A percentile compares a stretch with the other conserved stretches of the same genome.
These are phyloP conservation scores for Stichopus chloronotus DNA, from an alignment of 35 echinoderm and acorn worm genomes.

Conservation along the genomic window DNA sequence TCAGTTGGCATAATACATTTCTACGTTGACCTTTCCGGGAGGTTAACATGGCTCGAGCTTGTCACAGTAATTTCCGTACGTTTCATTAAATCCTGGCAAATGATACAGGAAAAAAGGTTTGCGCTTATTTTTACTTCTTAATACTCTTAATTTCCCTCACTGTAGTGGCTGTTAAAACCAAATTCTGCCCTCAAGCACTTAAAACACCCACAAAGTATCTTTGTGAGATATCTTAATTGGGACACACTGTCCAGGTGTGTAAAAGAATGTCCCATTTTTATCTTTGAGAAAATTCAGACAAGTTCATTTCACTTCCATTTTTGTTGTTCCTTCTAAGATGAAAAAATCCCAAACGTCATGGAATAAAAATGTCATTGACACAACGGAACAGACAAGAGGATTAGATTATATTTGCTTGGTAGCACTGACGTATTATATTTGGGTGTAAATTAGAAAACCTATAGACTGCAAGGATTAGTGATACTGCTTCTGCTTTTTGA, in stretches of 20 bases:
- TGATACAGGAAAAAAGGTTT: not conserved
- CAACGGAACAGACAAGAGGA: not conserved
- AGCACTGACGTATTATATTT: too few relatives aligned
- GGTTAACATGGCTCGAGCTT: too few relatives aligned
- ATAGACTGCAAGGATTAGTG: too few relatives aligned
- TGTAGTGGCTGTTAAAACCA: not conserved
- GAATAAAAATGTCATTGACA: constrained; percentile 1
- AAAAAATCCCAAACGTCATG: not conserved
- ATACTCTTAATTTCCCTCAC: not conserved
- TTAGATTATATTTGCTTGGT: not conserved
- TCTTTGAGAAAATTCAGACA: not conserved
- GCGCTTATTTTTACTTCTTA: not conserved
- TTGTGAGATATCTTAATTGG: not conserved
- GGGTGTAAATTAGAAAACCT: too few relatives aligned
- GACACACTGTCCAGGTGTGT: not conserved
- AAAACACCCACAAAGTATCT: not conserved
- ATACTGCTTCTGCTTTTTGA: too few relatives aligned
- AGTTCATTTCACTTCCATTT: not conserved
- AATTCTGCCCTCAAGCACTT: not conserved
- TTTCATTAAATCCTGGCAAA: not conserved
- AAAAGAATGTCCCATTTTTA: not conserved
- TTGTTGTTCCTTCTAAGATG: not conserved
- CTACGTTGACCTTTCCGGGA: too few relatives aligned
- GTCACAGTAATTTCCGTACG: not conserved
- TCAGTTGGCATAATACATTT: too few relatives aligned